These are phyloP conservation scores for Salvelinus fontinalis DNA, from an alignment of 2,113 vertebrate species.

Conservation along the genomic window DNA sequence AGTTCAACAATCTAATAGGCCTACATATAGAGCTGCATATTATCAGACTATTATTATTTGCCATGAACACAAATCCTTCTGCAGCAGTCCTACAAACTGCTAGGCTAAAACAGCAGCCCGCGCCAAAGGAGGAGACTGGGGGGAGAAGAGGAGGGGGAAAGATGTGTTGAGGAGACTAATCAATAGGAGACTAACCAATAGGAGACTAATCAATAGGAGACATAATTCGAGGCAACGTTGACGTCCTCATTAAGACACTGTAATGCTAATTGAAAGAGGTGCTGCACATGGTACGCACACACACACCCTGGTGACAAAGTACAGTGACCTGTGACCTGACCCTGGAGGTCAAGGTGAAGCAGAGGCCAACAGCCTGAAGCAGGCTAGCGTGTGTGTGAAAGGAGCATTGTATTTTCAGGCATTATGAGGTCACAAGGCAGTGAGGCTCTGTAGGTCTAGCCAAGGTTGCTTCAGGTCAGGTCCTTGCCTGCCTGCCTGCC, in stretches of 20 bases:
- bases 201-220: constrained; percentile 3
- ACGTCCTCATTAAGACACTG: constrained; percentile 14
- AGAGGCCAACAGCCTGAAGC: background rate
- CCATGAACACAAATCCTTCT: too few relatives aligned
- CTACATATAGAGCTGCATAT: too few relatives aligned
- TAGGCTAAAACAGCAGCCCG: background rate
- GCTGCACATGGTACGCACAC: background rate
- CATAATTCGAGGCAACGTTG: constrained; percentile 15
- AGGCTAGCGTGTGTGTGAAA: background rate
- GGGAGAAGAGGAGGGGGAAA: too few relatives aligned
- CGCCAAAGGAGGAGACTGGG: background rate
- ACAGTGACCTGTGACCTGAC: constrained; percentile 3
- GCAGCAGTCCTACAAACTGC: too few relatives aligned
- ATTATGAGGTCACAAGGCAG: background rate
- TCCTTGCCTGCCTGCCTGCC: background rate
- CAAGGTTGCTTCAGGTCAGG: background rate
- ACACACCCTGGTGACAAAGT: background rate
- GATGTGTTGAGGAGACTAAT: background rate
- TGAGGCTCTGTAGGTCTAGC: background rate
- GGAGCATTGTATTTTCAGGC: background rate
- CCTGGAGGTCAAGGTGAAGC: background rate
- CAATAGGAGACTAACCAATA: background rate
- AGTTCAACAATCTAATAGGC: too few relatives aligned
- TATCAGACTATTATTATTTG: too few relatives aligned
- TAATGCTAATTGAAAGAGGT: constrained; percentile 8